Percentiles rank a stretch among this genome's conserved stretches.
phyloP scores from a whole-genome alignment of 2,113 vertebrate genomes.

The Lasiurus borealis region DNA sequence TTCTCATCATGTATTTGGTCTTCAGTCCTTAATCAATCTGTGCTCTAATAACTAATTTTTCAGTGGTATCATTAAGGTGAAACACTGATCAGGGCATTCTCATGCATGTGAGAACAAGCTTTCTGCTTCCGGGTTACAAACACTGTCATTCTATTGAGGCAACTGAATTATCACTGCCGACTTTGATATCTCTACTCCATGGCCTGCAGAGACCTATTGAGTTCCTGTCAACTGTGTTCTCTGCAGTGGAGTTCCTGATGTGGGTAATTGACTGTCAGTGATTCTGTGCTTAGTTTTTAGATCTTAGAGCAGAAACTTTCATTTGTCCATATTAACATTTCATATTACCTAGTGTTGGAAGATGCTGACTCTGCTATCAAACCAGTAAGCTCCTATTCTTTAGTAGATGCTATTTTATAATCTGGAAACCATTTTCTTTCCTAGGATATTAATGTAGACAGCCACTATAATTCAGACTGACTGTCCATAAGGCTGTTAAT shows the following conservation, averaged over 20 bases:
- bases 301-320: not conserved
- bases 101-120: not conserved
- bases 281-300: not conserved
- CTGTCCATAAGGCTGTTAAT: not conserved
- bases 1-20: not conserved
- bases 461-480: not conserved
- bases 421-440: not conserved
- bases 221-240: constrained; percentile 26
- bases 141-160: not conserved
- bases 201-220: not conserved
- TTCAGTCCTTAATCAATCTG: not conserved
- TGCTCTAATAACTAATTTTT: not conserved
- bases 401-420: not conserved
- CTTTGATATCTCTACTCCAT: not conserved
- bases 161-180: not conserved
- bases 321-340: not conserved
- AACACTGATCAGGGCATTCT: not conserved
- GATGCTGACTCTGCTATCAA: not conserved
- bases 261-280: not conserved
- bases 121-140: not conserved
- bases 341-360: not conserved
- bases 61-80: not conserved
- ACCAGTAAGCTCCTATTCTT: not conserved
- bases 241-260: not conserved
- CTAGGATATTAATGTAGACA: not conserved